Conservation (phyloP, 2,113 vertebrate genomes). For the Felis catus region DNA sequence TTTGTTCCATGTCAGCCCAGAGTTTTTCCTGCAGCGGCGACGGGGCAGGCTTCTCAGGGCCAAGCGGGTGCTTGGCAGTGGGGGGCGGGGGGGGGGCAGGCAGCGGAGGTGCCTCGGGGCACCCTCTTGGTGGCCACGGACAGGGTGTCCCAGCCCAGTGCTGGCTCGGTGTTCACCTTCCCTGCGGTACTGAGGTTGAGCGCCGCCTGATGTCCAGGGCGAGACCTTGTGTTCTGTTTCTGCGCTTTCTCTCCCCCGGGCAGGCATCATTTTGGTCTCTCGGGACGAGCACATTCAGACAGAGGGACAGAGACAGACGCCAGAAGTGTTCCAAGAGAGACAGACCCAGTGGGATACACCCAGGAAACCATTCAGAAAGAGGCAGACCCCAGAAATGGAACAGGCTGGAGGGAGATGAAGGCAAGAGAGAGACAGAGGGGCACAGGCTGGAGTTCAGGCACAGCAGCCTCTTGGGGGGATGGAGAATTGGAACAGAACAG, state of each 20-base stretch:
- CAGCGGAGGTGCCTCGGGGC: too few species aligned
- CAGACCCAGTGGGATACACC: too few species aligned
- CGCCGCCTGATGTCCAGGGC: accelerated
- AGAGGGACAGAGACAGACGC: neutral
- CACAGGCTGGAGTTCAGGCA: too few species aligned
- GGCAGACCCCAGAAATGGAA: neutral
- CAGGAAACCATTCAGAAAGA: neutral
- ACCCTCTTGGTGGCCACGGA: too few species aligned
- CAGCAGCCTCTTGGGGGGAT: accelerated
- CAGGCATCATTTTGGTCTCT: accelerated
- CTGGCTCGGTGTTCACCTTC: accelerated
- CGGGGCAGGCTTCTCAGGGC: accelerated
- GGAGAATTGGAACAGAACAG: accelerated
- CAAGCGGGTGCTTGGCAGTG: accelerated
- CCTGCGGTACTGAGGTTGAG: accelerated
- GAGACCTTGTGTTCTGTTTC: neutral
- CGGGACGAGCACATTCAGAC: neutral
- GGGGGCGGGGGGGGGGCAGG: accelerated
- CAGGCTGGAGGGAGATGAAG: neutral
- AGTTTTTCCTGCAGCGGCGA: neutral
- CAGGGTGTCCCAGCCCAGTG: accelerated
- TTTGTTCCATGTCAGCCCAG: slow-evolving; percentile 40
- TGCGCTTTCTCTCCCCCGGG: neutral
- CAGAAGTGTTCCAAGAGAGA: neutral
- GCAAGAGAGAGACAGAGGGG: accelerated